phyloP scores from a whole-genome alignment of 2,888 invertebrate species.

The Drosophila incognita region DNA sequence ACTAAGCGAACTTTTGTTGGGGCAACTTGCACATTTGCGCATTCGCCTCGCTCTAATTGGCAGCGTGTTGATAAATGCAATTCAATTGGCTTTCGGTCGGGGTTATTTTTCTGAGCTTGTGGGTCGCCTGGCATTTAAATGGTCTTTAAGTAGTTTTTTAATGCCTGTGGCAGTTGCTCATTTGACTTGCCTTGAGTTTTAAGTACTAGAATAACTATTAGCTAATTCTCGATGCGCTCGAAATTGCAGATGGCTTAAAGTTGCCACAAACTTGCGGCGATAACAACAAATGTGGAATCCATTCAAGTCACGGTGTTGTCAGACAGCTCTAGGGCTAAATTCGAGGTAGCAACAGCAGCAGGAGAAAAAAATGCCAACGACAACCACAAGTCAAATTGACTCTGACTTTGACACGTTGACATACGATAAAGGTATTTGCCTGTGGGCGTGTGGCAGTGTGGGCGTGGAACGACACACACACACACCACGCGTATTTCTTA shows the following conservation, averaged over 20 bases:
- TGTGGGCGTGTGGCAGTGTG: conserved; percentile 9
- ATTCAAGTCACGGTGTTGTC: conserved; percentile 30
- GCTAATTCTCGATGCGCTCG: conserved; percentile 7
- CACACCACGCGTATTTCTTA: conserved; percentile 55
- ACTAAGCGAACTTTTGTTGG: conserved; percentile 35
- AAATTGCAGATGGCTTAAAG: conserved; percentile 33
- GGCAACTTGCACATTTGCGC: conserved; percentile 21
- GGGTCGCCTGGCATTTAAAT: conserved; percentile 60
- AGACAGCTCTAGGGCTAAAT: conserved; percentile 40
- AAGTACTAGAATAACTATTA: too few species aligned
- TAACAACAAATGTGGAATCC: conserved; percentile 9
- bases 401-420: conserved; percentile 80
- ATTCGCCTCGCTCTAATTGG: conserved; percentile 61
- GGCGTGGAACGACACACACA: conserved; percentile 32
- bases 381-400: conserved; percentile 79
- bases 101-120: conserved; percentile 23
- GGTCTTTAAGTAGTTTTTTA: conserved; percentile 70
- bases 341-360: conserved; percentile 18
- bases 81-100: conserved; percentile 50
- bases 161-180: conserved; percentile 32
- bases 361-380: conserved; percentile 52
- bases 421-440: conserved; percentile 77
- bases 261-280: conserved; percentile 43
- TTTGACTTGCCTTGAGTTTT: conserved; percentile 8
- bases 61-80: conserved; percentile 76